A percentile compares a stretch with the other conserved stretches of the same genome.
Conservation (phyloP, 1,140 invertebrate species). For the Tetragnatha versicolor region DNA sequence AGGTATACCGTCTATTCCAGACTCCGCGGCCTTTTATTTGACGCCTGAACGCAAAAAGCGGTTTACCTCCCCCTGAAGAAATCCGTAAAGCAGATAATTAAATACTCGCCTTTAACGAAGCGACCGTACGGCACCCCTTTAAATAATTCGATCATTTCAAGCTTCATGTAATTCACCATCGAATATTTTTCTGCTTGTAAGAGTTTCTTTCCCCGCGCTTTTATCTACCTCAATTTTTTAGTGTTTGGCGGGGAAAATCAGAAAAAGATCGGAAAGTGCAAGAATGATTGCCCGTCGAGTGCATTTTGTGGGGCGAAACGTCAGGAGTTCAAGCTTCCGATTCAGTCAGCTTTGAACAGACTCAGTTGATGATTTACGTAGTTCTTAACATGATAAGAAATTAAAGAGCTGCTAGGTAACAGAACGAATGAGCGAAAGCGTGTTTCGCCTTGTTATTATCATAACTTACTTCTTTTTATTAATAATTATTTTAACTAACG, state of each 20-base stretch:
- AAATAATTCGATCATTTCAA: conserved; percentile 51
- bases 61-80: conserved; percentile 40
- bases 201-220: neutral
- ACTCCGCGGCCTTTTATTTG: conserved; percentile 23
- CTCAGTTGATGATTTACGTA: too few relatives aligned
- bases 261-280: conserved; percentile 28
- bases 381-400: too few relatives aligned
- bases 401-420: too few relatives aligned
- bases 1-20: neutral
- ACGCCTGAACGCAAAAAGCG: conserved; percentile 46
- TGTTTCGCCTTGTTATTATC: too few relatives aligned
- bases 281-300: too few relatives aligned
- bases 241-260: neutral
- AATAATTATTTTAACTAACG: too few relatives aligned
- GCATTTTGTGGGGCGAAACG: too few relatives aligned
- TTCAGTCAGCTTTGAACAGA: too few relatives aligned
- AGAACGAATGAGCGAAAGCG: too few relatives aligned
- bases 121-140: neutral
- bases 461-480: too few relatives aligned
- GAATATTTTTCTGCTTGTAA: conserved; percentile 19
- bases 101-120: conserved; percentile 36
- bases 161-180: conserved; percentile 29
- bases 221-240: neutral
- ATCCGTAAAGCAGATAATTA: conserved; percentile 48
- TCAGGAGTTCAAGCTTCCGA: too few relatives aligned